Percentiles rank a stretch among this genome's conserved stretches.
Conservation (phyloP, 1,140 invertebrate species). For the Cotesia glomerata region DNA sequence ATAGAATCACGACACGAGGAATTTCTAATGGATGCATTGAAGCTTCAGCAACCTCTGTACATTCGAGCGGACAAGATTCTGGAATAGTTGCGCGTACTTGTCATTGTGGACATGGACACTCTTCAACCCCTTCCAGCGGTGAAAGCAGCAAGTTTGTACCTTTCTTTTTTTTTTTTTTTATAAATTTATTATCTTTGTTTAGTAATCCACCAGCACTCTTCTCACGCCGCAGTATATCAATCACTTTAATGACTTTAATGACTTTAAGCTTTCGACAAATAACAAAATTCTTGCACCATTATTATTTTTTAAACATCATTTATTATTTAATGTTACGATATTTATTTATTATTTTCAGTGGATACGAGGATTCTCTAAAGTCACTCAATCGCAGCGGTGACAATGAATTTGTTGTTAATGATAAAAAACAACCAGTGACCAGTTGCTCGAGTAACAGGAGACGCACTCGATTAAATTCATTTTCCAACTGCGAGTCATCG, state of each 20-base stretch:
- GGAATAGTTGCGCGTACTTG: slow-evolving; percentile 70
- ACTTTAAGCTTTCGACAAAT: too few species aligned
- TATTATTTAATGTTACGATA: background rate
- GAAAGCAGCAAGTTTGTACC: slow-evolving; percentile 72
- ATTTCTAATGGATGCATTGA: slow-evolving; percentile 58
- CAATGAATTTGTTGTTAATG: slow-evolving; percentile 37
- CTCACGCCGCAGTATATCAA: background rate
- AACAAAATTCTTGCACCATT: too few species aligned
- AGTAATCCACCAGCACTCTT: background rate
- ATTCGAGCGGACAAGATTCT: slow-evolving; percentile 81
- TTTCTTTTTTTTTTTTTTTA: background rate
- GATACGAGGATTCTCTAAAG: slow-evolving; percentile 59
- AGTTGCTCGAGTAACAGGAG: slow-evolving; percentile 24
- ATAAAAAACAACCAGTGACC: slow-evolving; percentile 31
- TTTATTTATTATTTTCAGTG: slow-evolving; percentile 38
- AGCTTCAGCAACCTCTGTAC: slow-evolving; percentile 75
- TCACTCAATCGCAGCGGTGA: slow-evolving; percentile 50
- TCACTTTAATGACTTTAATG: background rate
- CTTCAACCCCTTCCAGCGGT: slow-evolving; percentile 70
- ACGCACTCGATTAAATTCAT: slow-evolving; percentile 48
- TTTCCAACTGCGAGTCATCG: slow-evolving; percentile 42
- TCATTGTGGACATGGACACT: slow-evolving; percentile 72
- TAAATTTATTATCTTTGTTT: background rate
- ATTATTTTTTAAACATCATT: background rate
- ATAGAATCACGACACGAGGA: slow-evolving; percentile 11